These are phyloP conservation scores for Siderastrea siderea DNA, from an alignment of 92 coral and sea anemone genomes.

Conservation along the genomic window DNA sequence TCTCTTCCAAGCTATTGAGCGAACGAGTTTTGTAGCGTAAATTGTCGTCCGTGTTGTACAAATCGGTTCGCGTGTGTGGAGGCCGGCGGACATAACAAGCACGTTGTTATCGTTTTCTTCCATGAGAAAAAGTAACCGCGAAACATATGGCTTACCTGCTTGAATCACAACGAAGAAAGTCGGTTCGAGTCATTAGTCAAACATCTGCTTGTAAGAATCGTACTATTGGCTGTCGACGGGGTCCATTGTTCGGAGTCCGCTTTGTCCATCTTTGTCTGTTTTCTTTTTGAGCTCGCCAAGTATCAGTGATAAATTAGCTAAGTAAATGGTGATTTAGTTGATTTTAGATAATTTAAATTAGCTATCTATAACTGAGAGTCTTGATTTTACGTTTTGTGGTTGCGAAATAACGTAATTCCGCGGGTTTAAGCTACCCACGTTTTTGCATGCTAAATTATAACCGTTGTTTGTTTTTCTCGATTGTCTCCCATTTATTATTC, in stretches of 20 bases:
- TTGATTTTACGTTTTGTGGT: conserved; percentile 10
- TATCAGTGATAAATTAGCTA: conserved; percentile 42
- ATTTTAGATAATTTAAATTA: conserved; percentile 19
- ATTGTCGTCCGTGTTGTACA: not conserved
- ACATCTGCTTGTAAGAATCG: conserved; percentile 66
- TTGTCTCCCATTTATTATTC: conserved; percentile 42
- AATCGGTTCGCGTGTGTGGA: conserved; percentile 10
- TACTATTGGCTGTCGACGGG: conserved; percentile 59
- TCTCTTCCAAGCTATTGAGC: not conserved
- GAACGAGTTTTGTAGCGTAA: conserved; percentile 3
- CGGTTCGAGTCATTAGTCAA: conserved; percentile 66
- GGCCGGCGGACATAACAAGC: conserved; percentile 38
- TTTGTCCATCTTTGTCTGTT: conserved; percentile 41
- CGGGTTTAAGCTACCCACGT: conserved; percentile 24
- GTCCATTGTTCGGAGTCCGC: conserved; percentile 43
- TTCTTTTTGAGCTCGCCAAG: conserved; percentile 13
- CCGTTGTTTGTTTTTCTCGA: conserved; percentile 32
- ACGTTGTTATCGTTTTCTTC: conserved; percentile 74
- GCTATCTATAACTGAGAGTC: not conserved
- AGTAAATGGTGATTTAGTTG: conserved; percentile 23
- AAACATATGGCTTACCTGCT: conserved; percentile 91
- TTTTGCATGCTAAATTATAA: conserved; percentile 30
- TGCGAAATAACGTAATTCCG: not conserved
- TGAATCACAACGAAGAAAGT: conserved; percentile 66
- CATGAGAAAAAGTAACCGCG: conserved; percentile 83